Conservation (phyloP, 2,113 vertebrate species). For the Pseudonaja textilis region DNA sequence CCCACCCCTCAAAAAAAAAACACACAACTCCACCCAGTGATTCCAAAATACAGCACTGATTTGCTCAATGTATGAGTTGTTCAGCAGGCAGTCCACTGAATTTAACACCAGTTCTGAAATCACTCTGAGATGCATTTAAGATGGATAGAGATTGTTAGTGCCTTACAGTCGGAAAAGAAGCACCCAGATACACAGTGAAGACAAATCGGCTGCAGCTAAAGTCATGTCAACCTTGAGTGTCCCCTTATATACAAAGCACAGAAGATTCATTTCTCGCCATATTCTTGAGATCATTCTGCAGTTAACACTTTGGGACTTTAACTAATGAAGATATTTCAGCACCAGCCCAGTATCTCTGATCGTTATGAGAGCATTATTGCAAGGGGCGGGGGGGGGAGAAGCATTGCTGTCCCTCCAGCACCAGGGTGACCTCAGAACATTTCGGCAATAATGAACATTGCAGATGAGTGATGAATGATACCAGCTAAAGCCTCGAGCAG, state of each 20-base stretch:
- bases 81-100: background rate
- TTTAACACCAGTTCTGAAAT: background rate
- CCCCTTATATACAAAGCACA: conserved; percentile 14
- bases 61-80: background rate
- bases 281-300: background rate
- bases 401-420: background rate
- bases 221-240: conserved; percentile 35
- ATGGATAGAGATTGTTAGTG: background rate
- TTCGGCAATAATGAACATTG: background rate
- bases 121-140: background rate
- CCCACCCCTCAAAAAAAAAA: background rate
- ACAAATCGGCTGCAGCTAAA: conserved; percentile 7
- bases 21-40: background rate
- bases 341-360: background rate
- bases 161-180: background rate
- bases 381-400: accelerated
- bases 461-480: background rate
- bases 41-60: background rate
- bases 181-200: background rate
- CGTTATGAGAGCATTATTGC: background rate
- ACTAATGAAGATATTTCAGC: conserved; percentile 10
- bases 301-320: background rate
- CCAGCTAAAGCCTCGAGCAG: background rate
- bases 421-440: background rate
- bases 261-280: background rate